Evolutionary conservation across 2,888 invertebrate genomes (phyloP).

Genomic region (Nephrotoma appendiculata): DNA sequence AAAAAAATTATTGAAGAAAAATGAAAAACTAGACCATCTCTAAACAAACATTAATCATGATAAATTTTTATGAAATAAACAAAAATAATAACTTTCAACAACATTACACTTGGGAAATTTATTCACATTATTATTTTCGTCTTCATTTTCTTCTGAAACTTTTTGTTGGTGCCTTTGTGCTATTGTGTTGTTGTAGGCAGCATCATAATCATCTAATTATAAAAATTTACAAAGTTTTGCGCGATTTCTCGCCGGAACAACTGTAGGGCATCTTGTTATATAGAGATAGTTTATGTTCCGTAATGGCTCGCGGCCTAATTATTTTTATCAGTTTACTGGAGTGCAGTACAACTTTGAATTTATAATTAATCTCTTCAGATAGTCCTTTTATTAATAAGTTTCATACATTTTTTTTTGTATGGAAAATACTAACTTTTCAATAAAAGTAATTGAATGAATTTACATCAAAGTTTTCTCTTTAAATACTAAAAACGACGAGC

Average conservation of each 20-base stretch:
- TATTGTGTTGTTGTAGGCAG: not conserved
- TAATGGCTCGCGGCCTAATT: not conserved
- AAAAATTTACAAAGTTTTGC: not conserved
- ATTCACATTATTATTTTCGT: not conserved
- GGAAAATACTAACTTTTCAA: not conserved
- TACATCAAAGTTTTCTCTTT: not conserved
- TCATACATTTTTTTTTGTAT: not conserved
- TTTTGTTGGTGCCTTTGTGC: not conserved
- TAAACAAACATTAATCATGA: not conserved
- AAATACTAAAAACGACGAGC: not conserved
- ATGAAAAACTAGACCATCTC: not conserved
- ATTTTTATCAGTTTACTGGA: not conserved
- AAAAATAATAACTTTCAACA: not conserved
- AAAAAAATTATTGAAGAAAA: not conserved
- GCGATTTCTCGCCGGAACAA: not conserved
- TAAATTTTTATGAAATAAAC: not conserved
- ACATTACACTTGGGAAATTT: not conserved
- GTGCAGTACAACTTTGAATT: not conserved
- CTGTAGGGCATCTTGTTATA: not conserved
- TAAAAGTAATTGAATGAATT: not conserved
- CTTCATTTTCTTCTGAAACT: not conserved
- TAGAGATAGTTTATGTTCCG: not conserved
- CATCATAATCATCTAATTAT: not conserved
- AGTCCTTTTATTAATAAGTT: not conserved
- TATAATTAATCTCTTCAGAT: not conserved